Conservation (phyloP, 1,140 invertebrate genomes). For the Sinella curviseta region DNA sequence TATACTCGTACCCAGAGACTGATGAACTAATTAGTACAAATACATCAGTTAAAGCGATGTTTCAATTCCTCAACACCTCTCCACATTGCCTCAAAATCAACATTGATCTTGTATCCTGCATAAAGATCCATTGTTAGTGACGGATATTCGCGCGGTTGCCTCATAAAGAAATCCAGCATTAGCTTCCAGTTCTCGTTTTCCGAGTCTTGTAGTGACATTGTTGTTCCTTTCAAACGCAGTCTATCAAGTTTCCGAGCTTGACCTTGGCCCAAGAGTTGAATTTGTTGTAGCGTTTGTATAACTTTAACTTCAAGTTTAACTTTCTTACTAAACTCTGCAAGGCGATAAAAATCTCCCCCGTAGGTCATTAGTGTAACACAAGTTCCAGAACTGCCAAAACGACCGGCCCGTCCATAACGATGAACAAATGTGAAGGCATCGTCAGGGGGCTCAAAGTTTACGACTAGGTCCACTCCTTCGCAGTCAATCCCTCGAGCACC, state of each 20-base stretch:
- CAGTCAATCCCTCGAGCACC: constrained; percentile 79
- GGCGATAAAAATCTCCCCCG: neutral
- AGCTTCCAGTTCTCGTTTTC: neutral
- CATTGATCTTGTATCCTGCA: neutral
- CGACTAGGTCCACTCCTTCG: constrained; percentile 85
- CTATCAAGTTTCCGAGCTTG: neutral
- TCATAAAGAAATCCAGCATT: neutral
- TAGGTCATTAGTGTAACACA: neutral
- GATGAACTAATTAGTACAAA: no score
- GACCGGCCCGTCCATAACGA: constrained; percentile 79
- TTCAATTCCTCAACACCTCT: neutral
- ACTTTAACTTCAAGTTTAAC: neutral
- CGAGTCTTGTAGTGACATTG: neutral
- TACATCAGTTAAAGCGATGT: no score
- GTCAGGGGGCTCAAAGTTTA: constrained; percentile 85
- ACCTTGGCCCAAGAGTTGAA: neutral
- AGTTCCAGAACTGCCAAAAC: constrained; percentile 78
- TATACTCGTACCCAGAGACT: no score
- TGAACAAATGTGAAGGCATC: constrained; percentile 90
- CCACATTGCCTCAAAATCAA: neutral
- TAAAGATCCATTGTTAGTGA: neutral
- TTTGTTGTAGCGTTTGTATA: neutral
- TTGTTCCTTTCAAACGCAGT: neutral
- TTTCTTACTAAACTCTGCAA: neutral
- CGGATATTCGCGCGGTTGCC: no score